Conservation (phyloP, 30 jellyfish, hydroid and myxozoan species). For the Mastigias papua region DNA sequence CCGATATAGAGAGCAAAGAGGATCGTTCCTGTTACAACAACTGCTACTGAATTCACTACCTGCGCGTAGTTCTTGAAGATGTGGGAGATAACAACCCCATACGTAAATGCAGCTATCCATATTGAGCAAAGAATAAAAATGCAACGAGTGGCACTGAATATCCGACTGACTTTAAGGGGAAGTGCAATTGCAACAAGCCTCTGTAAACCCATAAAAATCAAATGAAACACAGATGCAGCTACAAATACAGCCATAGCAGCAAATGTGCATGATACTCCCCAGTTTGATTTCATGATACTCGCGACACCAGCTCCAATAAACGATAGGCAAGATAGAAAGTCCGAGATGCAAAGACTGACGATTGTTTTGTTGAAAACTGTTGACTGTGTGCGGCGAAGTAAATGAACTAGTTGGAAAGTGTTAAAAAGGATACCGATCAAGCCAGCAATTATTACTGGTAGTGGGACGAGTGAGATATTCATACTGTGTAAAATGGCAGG, state of each 20-base stretch:
- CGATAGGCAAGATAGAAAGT: background rate
- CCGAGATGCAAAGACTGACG: conserved; percentile 6
- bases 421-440: background rate
- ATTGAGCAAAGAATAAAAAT: background rate
- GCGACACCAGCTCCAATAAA: background rate
- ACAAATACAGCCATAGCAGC: background rate
- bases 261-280: background rate
- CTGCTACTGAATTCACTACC: background rate
- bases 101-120: background rate
- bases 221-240: background rate
- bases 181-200: background rate
- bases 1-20: background rate
- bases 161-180: background rate
- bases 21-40: background rate
- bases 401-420: background rate
- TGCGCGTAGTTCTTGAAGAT: background rate
- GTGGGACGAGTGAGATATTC: background rate
- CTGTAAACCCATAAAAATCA: conserved; percentile 1
- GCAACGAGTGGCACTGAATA: background rate
- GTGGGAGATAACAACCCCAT: background rate
- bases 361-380: conserved; percentile 1
- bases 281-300: background rate
- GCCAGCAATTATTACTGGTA: background rate
- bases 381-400: background rate
- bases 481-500: background rate